These are phyloP conservation scores for Salpingus planirostris DNA, from an alignment of 2,888 invertebrate species.

Conservation along the genomic window DNA sequence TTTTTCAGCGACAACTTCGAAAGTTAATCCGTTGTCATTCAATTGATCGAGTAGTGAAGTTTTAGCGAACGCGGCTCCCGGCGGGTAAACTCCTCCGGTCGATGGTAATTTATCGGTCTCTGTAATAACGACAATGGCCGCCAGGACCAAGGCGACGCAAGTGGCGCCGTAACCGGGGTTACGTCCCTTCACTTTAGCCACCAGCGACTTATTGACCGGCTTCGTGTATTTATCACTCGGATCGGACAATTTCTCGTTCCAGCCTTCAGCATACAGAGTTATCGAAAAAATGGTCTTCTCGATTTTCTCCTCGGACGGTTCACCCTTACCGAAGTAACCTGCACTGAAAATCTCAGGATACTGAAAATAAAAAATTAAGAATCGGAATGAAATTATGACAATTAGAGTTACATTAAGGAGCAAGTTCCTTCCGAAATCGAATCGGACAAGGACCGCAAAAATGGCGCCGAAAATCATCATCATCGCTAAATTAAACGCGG, in stretches of 20 bases:
- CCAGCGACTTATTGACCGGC: slow-evolving; percentile 55
- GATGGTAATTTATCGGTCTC: slow-evolving; percentile 68
- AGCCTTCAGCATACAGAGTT: slow-evolving; percentile 70
- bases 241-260: slow-evolving; percentile 55
- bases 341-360: slow-evolving; percentile 20
- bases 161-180: slow-evolving; percentile 83
- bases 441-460: slow-evolving; percentile 43
- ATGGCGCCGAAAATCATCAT: slow-evolving; percentile 50
- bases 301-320: slow-evolving; percentile 53
- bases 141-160: slow-evolving; percentile 59
- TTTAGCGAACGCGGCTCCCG: slow-evolving; percentile 76
- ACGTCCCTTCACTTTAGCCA: slow-evolving; percentile 54
- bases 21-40: slow-evolving; percentile 61
- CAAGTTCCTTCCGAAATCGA: slow-evolving; percentile 52
- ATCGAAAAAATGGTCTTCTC: slow-evolving; percentile 56
- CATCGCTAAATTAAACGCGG: slow-evolving; percentile 45
- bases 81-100: slow-evolving; percentile 77
- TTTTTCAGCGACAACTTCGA: slow-evolving; percentile 47
- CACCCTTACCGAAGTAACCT: slow-evolving; percentile 59
- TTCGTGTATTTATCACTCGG: slow-evolving; percentile 48
- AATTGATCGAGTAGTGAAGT: slow-evolving; percentile 71
- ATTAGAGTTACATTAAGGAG: slow-evolving; percentile 39
- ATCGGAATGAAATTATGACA: background rate
- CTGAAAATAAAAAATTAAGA: slow-evolving; percentile 8
- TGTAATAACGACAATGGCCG: slow-evolving; percentile 65